Conservation (phyloP, 2,113 vertebrate species). For the Eubucco bourcierii region DNA sequence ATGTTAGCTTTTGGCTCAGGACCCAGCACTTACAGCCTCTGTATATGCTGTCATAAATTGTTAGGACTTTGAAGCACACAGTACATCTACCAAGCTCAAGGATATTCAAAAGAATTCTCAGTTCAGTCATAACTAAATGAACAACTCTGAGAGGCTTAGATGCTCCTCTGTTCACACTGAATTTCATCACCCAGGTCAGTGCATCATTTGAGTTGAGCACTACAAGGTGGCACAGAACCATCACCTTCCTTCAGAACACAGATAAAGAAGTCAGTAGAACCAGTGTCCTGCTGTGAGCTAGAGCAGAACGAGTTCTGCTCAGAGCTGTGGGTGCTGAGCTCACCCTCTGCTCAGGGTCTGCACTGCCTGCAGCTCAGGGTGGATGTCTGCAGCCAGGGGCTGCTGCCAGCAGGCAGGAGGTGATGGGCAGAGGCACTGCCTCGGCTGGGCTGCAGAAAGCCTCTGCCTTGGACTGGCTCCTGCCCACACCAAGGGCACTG, state of each 20-base stretch:
- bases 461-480: no score
- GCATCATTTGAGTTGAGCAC: background rate
- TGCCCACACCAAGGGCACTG: no score
- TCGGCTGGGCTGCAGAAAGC: no score
- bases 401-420: no score
- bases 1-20: background rate
- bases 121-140: background rate
- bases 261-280: background rate
- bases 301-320: no score
- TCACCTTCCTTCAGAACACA: background rate
- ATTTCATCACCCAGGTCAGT: rapidly evolving
- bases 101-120: background rate
- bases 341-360: no score
- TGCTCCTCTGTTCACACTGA: rapidly evolving
- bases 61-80: background rate
- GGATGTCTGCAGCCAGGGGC: no score
- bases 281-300: no score
- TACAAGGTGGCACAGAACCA: background rate
- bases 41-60: rapidly evolving
- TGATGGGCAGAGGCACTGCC: no score
- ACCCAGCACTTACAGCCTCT: background rate
- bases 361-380: no score
- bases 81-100: background rate
- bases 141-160: background rate
- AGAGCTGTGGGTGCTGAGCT: no score